Percentiles rank a stretch among this genome's conserved stretches.
Evolutionary conservation across 1,140 invertebrate genomes (phyloP).

Genomic region (Araneus ventricosus): DNA sequence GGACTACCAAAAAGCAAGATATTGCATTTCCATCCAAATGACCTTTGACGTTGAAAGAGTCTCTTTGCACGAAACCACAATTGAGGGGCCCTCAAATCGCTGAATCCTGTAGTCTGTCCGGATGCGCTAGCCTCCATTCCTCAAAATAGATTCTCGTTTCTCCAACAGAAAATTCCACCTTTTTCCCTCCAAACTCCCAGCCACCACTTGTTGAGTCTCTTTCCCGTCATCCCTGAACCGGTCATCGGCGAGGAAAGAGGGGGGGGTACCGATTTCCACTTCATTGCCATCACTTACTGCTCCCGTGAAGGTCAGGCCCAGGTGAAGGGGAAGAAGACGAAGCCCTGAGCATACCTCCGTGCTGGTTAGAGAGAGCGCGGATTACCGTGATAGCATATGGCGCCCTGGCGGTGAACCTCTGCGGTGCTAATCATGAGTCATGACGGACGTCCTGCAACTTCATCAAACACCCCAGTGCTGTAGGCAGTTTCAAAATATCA

Average conservation of each 20-base stretch:
- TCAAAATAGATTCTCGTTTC: no score
- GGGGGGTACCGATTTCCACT: constrained; percentile 38
- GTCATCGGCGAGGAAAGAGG: not conserved
- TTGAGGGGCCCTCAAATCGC: no score
- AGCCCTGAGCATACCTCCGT: not conserved
- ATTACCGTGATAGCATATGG: not conserved
- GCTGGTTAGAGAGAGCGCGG: not conserved
- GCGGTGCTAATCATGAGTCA: constrained; percentile 49
- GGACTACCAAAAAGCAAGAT: no score
- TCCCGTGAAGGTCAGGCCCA: constrained; percentile 65
- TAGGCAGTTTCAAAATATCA: not conserved
- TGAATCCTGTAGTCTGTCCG: no score
- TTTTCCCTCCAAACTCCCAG: no score
- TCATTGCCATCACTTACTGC: constrained; percentile 71
- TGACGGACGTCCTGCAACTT: constrained; percentile 65
- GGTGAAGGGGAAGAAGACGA: constrained; percentile 27
- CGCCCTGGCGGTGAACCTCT: not conserved
- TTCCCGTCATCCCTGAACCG: not conserved
- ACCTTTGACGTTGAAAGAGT: no score
- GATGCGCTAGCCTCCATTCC: not conserved
- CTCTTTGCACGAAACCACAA: no score
- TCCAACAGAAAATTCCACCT: no score
- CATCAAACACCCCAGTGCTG: constrained; percentile 69
- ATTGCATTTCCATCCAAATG: no score
- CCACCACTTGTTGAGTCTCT: no score